Percentiles rank a stretch among this genome's conserved stretches.
These are phyloP conservation scores for Lepidurus arcticus DNA, from an alignment of 1,140 invertebrate genomes.

Conservation along the genomic window DNA sequence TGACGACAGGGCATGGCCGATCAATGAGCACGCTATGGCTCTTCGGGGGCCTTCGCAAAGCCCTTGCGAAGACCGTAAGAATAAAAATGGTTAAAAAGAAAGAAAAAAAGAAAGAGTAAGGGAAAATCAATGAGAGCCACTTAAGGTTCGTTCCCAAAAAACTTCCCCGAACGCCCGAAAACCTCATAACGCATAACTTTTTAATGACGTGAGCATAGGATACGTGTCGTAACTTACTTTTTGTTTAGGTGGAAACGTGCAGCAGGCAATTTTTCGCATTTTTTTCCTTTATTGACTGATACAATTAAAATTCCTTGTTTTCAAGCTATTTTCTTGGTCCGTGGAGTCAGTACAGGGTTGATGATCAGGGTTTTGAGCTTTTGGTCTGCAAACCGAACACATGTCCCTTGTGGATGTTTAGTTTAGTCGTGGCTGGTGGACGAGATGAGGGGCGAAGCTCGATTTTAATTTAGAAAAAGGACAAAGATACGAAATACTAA, in stretches of 20 bases:
- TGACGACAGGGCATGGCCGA: slow-evolving; percentile 2
- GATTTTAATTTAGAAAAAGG: background rate
- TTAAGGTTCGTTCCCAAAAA: background rate
- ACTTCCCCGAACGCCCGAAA: slow-evolving; percentile 7
- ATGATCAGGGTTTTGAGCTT: background rate
- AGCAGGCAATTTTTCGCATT: background rate
- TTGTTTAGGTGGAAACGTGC: background rate
- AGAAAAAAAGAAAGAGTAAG: background rate
- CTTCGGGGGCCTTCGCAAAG: slow-evolving; percentile 8
- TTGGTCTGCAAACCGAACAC: background rate
- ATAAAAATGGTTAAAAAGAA: background rate
- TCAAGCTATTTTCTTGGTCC: no score
- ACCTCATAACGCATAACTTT: slow-evolving; percentile 9
- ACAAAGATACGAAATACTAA: background rate
- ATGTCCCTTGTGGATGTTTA: background rate
- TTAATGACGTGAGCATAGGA: slow-evolving; percentile 4
- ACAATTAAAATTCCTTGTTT: background rate
- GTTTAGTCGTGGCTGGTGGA: background rate
- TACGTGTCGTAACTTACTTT: background rate
- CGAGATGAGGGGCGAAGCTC: background rate
- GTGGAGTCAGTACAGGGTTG: background rate
- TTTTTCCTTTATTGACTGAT: background rate
- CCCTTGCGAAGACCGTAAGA: background rate
- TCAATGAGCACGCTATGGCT: slow-evolving; percentile 19
- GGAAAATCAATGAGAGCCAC: slow-evolving; percentile 1